Conservation (phyloP, 2,113 vertebrate genomes). For the Barbus barbus region DNA sequence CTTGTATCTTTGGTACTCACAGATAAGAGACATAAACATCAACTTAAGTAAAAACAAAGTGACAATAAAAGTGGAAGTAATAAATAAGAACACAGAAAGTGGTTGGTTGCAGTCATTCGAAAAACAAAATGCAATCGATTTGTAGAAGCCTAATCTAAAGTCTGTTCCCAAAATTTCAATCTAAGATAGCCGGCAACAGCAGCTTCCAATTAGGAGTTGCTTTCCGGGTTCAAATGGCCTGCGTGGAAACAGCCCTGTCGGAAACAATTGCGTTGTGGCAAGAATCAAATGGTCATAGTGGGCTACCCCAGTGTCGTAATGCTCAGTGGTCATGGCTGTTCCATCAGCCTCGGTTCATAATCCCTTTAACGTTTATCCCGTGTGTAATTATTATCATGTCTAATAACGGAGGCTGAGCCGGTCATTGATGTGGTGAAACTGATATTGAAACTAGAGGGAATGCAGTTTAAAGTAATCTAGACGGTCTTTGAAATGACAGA, state of each 20-base stretch:
- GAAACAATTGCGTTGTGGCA: slow-evolving; percentile 60
- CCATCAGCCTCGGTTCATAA: slow-evolving; percentile 58
- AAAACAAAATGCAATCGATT: slow-evolving; percentile 47
- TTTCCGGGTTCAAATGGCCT: not conserved
- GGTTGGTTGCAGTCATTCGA: slow-evolving; percentile 76
- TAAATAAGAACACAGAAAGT: slow-evolving; percentile 80
- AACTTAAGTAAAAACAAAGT: slow-evolving; percentile 73
- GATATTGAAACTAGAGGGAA: slow-evolving; percentile 62
- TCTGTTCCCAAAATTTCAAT: not conserved
- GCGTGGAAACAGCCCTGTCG: not conserved
- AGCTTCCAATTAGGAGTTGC: slow-evolving; percentile 9
- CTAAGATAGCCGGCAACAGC: not conserved
- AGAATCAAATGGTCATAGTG: slow-evolving; percentile 56
- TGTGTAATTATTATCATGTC: slow-evolving; percentile 62
- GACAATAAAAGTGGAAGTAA: slow-evolving; percentile 75
- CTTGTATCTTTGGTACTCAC: slow-evolving; percentile 96
- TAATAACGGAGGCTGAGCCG: slow-evolving; percentile 53
- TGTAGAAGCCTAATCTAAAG: slow-evolving; percentile 29
- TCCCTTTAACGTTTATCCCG: slow-evolving; percentile 49
- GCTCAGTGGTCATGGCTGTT: slow-evolving; percentile 61
- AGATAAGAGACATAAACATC: slow-evolving; percentile 79
- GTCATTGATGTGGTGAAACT: slow-evolving; percentile 58
- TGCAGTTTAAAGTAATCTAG: slow-evolving; percentile 62
- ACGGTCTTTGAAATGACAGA: slow-evolving; percentile 56
- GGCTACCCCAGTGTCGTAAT: slow-evolving; percentile 68